A percentile compares a stretch with the other conserved stretches of the same genome.
phyloP scores from a whole-genome alignment of 2,113 vertebrate species.

The human region DNA sequence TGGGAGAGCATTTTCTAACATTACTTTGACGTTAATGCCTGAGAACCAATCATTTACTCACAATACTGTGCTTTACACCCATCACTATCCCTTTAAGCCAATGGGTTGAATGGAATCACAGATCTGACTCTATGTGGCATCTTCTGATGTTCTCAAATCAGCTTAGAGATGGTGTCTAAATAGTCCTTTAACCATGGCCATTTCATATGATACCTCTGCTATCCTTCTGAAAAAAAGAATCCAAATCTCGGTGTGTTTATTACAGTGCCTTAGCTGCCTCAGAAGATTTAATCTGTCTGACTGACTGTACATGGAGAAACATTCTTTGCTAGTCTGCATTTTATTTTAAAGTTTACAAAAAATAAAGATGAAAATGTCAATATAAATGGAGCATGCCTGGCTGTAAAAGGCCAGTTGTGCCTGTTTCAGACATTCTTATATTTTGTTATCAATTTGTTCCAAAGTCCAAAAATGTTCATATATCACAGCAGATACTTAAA shows the following conservation, averaged over 20 bases:
- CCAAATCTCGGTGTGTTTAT: neutral
- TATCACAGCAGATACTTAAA: slow-evolving; percentile 48
- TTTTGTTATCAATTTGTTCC: slow-evolving; percentile 58
- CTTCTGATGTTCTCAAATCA: neutral
- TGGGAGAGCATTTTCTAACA: neutral
- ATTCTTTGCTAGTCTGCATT: neutral
- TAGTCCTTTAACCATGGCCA: neutral
- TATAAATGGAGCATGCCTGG: slow-evolving; percentile 68
- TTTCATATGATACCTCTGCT: neutral
- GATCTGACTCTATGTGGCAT: neutral
- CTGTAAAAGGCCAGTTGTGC: slow-evolving; percentile 53
- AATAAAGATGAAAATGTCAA: slow-evolving; percentile 60
- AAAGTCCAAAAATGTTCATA: slow-evolving; percentile 45
- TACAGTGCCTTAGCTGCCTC: neutral
- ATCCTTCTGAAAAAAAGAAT: neutral
- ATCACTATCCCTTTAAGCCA: neutral
- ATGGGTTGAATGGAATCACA: neutral
- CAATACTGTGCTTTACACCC: neutral
- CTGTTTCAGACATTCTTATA: slow-evolving; percentile 56
- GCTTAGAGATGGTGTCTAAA: neutral
- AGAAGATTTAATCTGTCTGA: neutral
- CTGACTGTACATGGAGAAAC: neutral
- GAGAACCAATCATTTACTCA: neutral
- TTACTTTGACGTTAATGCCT: neutral
- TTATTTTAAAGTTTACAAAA: slow-evolving; percentile 53